Evolutionary conservation across 2,888 invertebrate genomes (phyloP), one percentile per base, ranked within the genome.

Genomic region (Netelia virgata): DNA sequence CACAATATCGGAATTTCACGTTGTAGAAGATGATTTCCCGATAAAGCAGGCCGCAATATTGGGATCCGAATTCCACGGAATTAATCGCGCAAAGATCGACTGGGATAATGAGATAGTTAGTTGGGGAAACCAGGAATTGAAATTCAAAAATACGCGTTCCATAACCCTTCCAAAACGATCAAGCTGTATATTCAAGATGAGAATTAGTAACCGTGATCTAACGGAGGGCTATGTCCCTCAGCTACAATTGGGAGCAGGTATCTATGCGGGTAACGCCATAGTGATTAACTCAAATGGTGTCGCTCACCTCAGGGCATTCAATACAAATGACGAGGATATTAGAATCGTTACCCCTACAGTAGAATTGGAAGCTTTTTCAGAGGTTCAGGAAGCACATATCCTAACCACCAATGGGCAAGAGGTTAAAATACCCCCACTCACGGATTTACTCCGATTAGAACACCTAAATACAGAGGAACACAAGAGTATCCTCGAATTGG

Each of bases 1-100:
- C 9, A 57, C 57, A 0, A 18, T 8, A 1, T 16, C 18, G 0
- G 63, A 50, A 6, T 63, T 74, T 11, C 63, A 50, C 14, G 36
- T 74, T 0, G 50, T 64, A 0, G 36, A 53, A 14, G 9, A 75
- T 9, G 14, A n/a, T 0, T 63, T 23, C 10, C 47, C 47, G 1
- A 61, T 61, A 0, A 11, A 23, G 1, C 63, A 77, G 18, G 55
- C 57, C 66, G 82, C 59, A 6, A 50, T 77, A 0, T 14, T 82
- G 2, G 76, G 82, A 0, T n/a, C 76, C 0, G 70, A 82, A 20
- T 82, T 82, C 41, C 57, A 72, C 18, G 64, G n/a, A 0, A 0
- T 3, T 5, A 76, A 64, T 47, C 6, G 57, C 0, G 70, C 75
- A 1, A 9, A 9, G 0, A 64, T 76, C 0, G 70, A 82, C 18